These are phyloP conservation scores for Trogon melanurus DNA, from an alignment of 2,113 vertebrate species.

Conservation along the genomic window DNA sequence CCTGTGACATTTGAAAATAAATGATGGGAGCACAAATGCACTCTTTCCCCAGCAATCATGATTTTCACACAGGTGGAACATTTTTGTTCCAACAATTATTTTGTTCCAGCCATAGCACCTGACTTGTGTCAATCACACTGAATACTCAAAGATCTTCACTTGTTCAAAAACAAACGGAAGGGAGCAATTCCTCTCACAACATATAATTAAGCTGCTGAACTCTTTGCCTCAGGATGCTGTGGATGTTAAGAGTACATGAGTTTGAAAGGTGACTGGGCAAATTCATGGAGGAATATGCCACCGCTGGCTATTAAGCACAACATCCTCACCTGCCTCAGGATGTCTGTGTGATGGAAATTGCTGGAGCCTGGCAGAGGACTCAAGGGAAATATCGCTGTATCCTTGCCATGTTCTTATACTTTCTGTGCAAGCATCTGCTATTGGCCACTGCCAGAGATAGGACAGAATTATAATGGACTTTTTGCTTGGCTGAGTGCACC, in stretches of 20 bases:
- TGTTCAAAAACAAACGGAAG: neutral
- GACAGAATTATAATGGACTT: neutral
- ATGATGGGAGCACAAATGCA: neutral
- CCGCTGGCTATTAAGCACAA: neutral
- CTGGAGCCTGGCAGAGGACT: neutral
- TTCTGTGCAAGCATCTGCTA: neutral
- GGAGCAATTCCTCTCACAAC: neutral
- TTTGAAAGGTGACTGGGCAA: neutral
- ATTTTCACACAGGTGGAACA: constrained; percentile 31
- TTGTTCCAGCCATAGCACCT: constrained; percentile 25
- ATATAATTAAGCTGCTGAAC: neutral
- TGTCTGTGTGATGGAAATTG: neutral
- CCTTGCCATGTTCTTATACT: neutral
- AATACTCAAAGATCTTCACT: constrained; percentile 18
- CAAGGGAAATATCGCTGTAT: neutral
- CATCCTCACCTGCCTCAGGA: neutral
- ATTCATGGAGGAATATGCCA: neutral
- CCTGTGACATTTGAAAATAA: constrained; percentile 58
- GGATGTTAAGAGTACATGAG: neutral
- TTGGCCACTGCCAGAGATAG: neutral
- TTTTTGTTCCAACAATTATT: constrained; percentile 44
- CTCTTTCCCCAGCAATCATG: neutral
- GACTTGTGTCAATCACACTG: constrained; percentile 27
- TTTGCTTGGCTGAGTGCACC: neutral
- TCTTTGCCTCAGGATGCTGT: neutral